Conservation (phyloP, 2,888 invertebrate species). For the Ethmia dodecea region DNA sequence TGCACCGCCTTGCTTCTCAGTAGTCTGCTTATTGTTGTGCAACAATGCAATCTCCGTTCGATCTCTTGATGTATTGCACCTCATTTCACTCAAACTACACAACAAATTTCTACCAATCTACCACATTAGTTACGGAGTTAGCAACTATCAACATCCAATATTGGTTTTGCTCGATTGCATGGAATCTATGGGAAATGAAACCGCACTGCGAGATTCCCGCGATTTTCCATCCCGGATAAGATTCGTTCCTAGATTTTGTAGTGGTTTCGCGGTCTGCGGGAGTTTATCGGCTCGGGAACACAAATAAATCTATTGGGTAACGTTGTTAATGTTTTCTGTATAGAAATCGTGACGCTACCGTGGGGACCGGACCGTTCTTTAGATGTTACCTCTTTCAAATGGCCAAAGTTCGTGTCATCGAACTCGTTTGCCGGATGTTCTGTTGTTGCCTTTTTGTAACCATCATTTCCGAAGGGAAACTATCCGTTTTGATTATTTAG, state of each 20-base stretch:
- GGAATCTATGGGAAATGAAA: slow-evolving; percentile 61
- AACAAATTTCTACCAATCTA: slow-evolving; percentile 31
- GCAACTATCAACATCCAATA: slow-evolving; percentile 57
- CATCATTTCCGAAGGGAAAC: too few species aligned
- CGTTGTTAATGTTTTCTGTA: slow-evolving; percentile 53
- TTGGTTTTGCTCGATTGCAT: slow-evolving; percentile 69
- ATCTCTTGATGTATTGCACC: slow-evolving; percentile 64
- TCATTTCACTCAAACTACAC: slow-evolving; percentile 55
- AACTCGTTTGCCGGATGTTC: slow-evolving; percentile 25
- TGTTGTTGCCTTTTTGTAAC: slow-evolving; percentile 15
- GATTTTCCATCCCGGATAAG: slow-evolving; percentile 66
- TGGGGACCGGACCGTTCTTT: slow-evolving; percentile 44
- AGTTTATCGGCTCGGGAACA: slow-evolving; percentile 61
- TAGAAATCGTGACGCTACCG: slow-evolving; percentile 60
- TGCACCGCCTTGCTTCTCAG: slow-evolving; percentile 49
- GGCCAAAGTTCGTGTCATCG: slow-evolving; percentile 40
- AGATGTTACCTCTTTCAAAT: slow-evolving; percentile 38
- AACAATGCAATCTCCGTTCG: slow-evolving; percentile 65
- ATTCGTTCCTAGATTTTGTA: slow-evolving; percentile 62
- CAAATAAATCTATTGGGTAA: slow-evolving; percentile 66
- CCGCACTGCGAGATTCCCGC: slow-evolving; percentile 61
- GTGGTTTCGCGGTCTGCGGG: slow-evolving; percentile 67
- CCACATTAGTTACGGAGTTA: slow-evolving; percentile 22
- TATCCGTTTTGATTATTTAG: too few species aligned
- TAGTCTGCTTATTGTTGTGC: slow-evolving; percentile 53